These are phyloP conservation scores for Enoplolaimus lenunculus DNA, from an alignment of 2,888 invertebrate genomes.

Conservation along the genomic window DNA sequence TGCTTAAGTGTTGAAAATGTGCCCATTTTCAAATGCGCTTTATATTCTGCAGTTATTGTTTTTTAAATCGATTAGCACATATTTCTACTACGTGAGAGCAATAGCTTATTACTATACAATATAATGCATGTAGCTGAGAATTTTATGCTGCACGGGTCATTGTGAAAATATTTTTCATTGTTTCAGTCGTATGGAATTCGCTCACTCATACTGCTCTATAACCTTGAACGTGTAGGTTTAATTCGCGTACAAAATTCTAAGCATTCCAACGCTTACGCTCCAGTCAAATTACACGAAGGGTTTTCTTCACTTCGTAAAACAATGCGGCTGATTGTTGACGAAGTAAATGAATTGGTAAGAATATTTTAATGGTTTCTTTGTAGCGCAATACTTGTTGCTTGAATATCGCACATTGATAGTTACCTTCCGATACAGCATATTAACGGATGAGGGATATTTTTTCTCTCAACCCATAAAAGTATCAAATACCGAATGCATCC, in stretches of 20 bases:
- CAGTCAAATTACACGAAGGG: neutral
- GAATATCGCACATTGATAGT: constrained; percentile 5
- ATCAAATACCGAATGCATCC: too few species aligned
- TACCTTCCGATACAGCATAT: constrained; percentile 1
- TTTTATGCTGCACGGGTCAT: too few species aligned
- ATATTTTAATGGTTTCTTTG: neutral
- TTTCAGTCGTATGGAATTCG: constrained; percentile 34
- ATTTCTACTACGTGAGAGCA: too few species aligned
- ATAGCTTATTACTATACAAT: too few species aligned
- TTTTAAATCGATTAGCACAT: too few species aligned
- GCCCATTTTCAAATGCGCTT: too few species aligned
- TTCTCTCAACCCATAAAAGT: too few species aligned
- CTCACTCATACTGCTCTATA: constrained; percentile 29
- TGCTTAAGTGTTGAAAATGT: too few species aligned
- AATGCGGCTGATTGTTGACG: constrained; percentile 69
- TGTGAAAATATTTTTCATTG: too few species aligned
- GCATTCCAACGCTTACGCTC: neutral
- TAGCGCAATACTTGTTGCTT: neutral
- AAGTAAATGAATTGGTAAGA: constrained; percentile 57
- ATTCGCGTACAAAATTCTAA: constrained; percentile 1
- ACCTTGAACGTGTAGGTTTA: constrained; percentile 35
- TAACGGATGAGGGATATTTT: too few species aligned
- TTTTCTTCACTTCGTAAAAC: constrained; percentile 47
- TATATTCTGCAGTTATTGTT: too few species aligned
- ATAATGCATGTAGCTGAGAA: too few species aligned